phyloP scores from a whole-genome alignment of 37 sponge, comb jelly and placozoan genomes.

The Beroe ovata region DNA sequence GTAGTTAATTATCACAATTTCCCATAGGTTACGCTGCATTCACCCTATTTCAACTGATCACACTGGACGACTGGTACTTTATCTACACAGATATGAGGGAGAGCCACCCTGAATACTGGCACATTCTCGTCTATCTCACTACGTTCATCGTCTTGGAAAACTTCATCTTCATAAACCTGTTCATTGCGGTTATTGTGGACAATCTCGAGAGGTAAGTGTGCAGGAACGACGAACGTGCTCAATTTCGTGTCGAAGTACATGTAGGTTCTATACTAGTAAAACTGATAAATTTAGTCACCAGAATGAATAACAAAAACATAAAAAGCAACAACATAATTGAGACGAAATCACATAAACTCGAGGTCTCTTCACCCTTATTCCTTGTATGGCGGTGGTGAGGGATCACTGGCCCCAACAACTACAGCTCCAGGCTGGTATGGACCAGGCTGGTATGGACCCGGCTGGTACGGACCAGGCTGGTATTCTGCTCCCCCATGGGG shows the following conservation, averaged over 20 bases:
- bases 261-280: too few relatives aligned
- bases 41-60: conserved; percentile 86
- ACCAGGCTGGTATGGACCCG: not conserved
- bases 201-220: conserved; percentile 72
- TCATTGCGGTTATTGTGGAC: conserved; percentile 93
- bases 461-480: not conserved
- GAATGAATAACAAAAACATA: too few relatives aligned
- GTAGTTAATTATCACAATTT: too few relatives aligned
- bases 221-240: too few relatives aligned
- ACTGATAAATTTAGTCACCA: too few relatives aligned
- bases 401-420: too few relatives aligned
- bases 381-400: too few relatives aligned
- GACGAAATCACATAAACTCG: too few relatives aligned
- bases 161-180: conserved; percentile 78
- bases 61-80: conserved; percentile 90
- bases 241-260: too few relatives aligned
- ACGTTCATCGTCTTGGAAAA: conserved; percentile 86
- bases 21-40: conserved; percentile 69
- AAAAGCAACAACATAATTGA: too few relatives aligned
- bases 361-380: too few relatives aligned
- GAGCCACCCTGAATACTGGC: conserved; percentile 71
- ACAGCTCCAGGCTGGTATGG: not conserved
- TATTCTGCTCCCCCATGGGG: not conserved
- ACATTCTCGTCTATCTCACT: conserved; percentile 78
- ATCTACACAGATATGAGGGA: conserved; percentile 74